These are phyloP conservation scores for Neosalanx taihuensis DNA, from an alignment of 2,797 vertebrate species.

Conservation along the genomic window DNA sequence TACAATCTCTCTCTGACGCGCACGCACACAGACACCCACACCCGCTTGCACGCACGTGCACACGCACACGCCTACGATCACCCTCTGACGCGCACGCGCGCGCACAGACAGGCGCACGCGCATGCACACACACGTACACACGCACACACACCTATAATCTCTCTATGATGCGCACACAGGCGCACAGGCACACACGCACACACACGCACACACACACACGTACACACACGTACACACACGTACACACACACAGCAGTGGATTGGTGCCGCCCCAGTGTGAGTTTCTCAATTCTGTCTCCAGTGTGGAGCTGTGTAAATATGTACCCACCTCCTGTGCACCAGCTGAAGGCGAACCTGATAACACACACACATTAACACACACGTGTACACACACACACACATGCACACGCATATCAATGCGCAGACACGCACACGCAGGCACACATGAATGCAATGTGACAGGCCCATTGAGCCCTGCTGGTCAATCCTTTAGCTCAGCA, in stretches of 20 bases:
- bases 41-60: not conserved
- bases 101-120: not conserved
- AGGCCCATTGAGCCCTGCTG: not conserved
- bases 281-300: constrained; percentile 35
- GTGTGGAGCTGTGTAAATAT: constrained; percentile 49
- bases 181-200: not conserved
- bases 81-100: not conserved
- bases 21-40: constrained; percentile 1
- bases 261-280: constrained; percentile 25
- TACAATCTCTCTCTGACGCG: not conserved
- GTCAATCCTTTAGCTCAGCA: not conserved
- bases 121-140: constrained; percentile 7
- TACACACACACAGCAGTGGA: constrained; percentile 18
- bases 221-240: not conserved
- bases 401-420: not conserved
- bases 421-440: not conserved
- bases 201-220: not conserved
- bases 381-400: not conserved
- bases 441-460: not conserved
- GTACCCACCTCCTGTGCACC: constrained; percentile 39
- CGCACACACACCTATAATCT: not conserved
- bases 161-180: not conserved
- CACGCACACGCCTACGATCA: not conserved
- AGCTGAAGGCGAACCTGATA: constrained; percentile 16
- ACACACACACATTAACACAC: not conserved